Evolutionary conservation across 2,797 vertebrate species (phyloP).

Genomic region (Euphonia xanthogaster): DNA sequence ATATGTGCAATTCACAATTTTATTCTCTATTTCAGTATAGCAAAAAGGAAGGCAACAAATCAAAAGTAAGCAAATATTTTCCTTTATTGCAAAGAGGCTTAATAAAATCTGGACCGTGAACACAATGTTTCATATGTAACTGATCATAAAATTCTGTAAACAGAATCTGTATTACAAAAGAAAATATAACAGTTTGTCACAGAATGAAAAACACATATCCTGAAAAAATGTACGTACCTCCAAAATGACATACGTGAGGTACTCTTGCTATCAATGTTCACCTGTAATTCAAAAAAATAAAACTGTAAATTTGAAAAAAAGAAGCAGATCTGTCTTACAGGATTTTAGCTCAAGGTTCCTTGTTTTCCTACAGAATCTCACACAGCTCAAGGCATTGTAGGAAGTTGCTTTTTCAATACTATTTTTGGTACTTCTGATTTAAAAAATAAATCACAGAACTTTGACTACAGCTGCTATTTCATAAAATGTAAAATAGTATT

Average conservation of each 20-base stretch:
- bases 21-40: not conserved
- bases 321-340: not conserved
- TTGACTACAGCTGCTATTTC: not conserved
- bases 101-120: not conserved
- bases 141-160: not conserved
- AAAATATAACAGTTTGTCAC: not conserved
- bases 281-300: constrained; percentile 39
- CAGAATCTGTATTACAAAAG: not conserved
- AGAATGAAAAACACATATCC: not conserved
- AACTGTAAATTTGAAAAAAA: constrained; percentile 20
- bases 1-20: not conserved
- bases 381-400: not conserved
- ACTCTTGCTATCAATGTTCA: not conserved
- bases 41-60: not conserved
- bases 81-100: not conserved
- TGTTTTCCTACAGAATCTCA: not conserved
- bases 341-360: not conserved
- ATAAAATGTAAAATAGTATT: not conserved
- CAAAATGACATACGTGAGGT: constrained; percentile 12
- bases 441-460: not conserved
- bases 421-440: not conserved
- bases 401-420: not conserved
- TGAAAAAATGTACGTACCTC: not conserved
- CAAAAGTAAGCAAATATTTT: not conserved
- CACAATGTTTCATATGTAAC: not conserved